A percentile compares a stretch with the other conserved stretches of the same genome.
These are phyloP conservation scores for Xanthia togata DNA, from an alignment of 2,888 invertebrate genomes.

Conservation along the genomic window DNA sequence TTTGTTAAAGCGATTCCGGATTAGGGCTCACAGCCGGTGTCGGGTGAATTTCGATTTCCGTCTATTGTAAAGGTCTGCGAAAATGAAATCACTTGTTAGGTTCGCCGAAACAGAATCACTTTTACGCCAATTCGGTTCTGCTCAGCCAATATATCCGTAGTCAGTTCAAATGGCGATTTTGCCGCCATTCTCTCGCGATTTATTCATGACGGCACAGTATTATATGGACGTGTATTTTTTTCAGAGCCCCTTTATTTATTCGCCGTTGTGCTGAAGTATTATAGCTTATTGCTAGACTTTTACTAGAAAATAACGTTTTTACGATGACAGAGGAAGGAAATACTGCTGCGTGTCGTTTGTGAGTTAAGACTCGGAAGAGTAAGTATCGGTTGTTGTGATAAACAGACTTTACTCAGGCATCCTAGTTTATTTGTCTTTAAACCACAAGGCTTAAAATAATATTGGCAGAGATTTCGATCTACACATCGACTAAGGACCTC, in stretches of 20 bases:
- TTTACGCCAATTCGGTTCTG: slow-evolving; percentile 79
- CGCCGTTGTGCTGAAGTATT: slow-evolving; percentile 48
- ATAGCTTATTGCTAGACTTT: slow-evolving; percentile 63
- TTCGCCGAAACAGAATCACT: slow-evolving; percentile 80
- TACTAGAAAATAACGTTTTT: slow-evolving; percentile 58
- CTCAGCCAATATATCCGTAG: slow-evolving; percentile 74
- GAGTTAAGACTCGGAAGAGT: slow-evolving; percentile 40
- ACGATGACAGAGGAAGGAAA: slow-evolving; percentile 50
- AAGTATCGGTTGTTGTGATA: slow-evolving; percentile 29
- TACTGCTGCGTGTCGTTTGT: slow-evolving; percentile 51
- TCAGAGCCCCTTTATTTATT: slow-evolving; percentile 58
- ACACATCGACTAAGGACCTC: neutral
- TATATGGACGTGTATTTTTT: slow-evolving; percentile 59
- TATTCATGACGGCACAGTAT: slow-evolving; percentile 65
- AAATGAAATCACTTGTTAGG: slow-evolving; percentile 82
- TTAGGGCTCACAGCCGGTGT: slow-evolving; percentile 77
- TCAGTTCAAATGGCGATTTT: slow-evolving; percentile 71
- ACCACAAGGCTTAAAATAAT: neutral
- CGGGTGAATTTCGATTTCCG: slow-evolving; percentile 83
- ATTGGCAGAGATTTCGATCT: neutral
- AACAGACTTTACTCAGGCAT: slow-evolving; percentile 31
- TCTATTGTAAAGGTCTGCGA: slow-evolving; percentile 79
- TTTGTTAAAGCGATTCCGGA: slow-evolving; percentile 79
- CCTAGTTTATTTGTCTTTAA: slow-evolving; percentile 22
- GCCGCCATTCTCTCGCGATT: slow-evolving; percentile 63